These are phyloP conservation scores for Boleophthalmus pectinirostris DNA, from an alignment of 2,113 vertebrate genomes.

Conservation along the genomic window DNA sequence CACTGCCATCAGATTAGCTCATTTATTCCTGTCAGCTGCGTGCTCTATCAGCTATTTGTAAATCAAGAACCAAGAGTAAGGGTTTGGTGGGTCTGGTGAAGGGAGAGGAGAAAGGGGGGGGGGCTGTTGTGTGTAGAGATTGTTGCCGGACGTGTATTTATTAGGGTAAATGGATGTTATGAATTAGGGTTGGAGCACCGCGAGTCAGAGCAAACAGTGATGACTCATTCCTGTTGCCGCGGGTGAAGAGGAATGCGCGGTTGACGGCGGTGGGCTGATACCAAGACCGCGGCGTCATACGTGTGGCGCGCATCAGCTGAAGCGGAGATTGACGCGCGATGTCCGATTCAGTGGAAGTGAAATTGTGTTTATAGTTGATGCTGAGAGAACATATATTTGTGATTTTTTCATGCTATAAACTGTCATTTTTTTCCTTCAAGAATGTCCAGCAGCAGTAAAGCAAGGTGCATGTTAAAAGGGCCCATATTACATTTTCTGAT, in stretches of 20 bases:
- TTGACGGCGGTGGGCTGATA: slow-evolving; percentile 40
- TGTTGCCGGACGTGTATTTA: slow-evolving; percentile 71
- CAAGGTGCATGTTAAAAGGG: too few relatives aligned
- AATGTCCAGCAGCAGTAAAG: not conserved
- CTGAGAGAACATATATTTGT: not conserved
- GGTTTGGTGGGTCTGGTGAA: slow-evolving; percentile 26
- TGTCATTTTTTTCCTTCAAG: not conserved
- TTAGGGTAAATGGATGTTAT: slow-evolving; percentile 76
- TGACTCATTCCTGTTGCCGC: slow-evolving; percentile 41
- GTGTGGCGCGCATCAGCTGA: slow-evolving; percentile 14
- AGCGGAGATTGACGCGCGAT: not conserved
- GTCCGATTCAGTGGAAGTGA: not conserved
- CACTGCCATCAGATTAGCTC: slow-evolving; percentile 77
- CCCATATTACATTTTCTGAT: too few relatives aligned
- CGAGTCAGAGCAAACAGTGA: slow-evolving; percentile 59
- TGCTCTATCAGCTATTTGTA: slow-evolving; percentile 79
- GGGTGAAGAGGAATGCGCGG: slow-evolving; percentile 42
- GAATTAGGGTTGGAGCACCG: slow-evolving; percentile 69
- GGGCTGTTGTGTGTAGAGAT: slow-evolving; percentile 38
- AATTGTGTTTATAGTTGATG: not conserved
- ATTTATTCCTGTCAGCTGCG: slow-evolving; percentile 78
- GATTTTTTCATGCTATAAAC: not conserved
- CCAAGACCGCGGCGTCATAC: slow-evolving; percentile 31
- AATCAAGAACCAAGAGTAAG: slow-evolving; percentile 56
- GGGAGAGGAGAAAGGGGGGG: slow-evolving; percentile 14